A percentile compares a stretch with the other conserved stretches of the same genome.
Evolutionary conservation across 2,888 invertebrate genomes (phyloP).

Genomic region (Drosophila meridiana): DNA sequence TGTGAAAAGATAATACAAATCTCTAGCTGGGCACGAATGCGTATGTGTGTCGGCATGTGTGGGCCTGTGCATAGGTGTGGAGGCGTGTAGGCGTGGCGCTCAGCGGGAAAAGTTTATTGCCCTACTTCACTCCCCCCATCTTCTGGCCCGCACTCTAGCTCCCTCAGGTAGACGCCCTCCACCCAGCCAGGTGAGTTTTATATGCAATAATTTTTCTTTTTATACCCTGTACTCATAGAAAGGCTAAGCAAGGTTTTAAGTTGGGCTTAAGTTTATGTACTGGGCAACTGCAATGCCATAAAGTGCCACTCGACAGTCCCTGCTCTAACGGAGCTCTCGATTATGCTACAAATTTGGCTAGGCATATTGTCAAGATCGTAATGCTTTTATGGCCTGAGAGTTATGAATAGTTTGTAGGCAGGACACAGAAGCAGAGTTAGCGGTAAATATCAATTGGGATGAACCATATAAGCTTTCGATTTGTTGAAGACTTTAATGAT

Average conservation of each 20-base stretch:
- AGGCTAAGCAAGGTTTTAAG: slow-evolving; percentile 22
- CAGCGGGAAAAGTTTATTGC: slow-evolving; percentile 64
- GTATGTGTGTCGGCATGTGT: slow-evolving; percentile 10
- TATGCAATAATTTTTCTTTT: slow-evolving; percentile 70
- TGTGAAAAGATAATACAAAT: slow-evolving; percentile 58
- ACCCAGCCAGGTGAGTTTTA: slow-evolving; percentile 60
- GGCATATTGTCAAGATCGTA: not conserved
- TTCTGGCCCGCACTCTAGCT: not conserved
- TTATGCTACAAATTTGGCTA: not conserved
- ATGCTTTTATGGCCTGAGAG: not conserved
- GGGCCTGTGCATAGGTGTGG: slow-evolving; percentile 3
- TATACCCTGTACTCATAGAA: slow-evolving; percentile 41
- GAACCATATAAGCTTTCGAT: too few relatives aligned
- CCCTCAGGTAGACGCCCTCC: not conserved
- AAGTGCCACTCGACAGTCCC: slow-evolving; percentile 1
- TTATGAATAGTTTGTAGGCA: not conserved
- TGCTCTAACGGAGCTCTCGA: not conserved
- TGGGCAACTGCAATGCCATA: slow-evolving; percentile 12
- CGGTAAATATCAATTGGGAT: not conserved
- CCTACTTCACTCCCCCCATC: slow-evolving; percentile 22
- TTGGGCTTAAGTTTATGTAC: slow-evolving; percentile 4
- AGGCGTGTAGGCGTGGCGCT: slow-evolving; percentile 25
- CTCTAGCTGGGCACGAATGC: slow-evolving; percentile 35
- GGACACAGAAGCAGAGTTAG: not conserved
- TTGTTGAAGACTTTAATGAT: too few relatives aligned